Evolutionary conservation across 2,113 vertebrate species (phyloP), one percentile per base, ranked within the genome.

Genomic region (Oncorhynchus kisutch): DNA sequence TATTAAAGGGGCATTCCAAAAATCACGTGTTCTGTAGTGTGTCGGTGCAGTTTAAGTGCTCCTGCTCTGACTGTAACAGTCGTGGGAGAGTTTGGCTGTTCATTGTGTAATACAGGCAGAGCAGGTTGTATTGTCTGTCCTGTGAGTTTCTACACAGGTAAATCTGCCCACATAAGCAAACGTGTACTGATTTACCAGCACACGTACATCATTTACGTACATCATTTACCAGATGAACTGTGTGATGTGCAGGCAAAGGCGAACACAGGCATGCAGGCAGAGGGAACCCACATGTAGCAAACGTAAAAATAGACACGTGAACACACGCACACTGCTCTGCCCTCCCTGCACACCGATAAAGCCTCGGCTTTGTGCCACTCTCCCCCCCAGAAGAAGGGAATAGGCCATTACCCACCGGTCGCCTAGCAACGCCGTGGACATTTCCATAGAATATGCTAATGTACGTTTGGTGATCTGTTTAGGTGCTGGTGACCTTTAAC

Each of bases 361-460:
- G n/a, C 59, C 59, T 16, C 2, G 3, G 76, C 71, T 76, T 76
- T 85, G 75, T 81, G 73, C 48, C 48, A 51, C 22, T 59, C 7
- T 9, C 71, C 78, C 73, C 27, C 74, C 76, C 48, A 79, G 54
- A 24, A 59, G 70, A 76, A 75, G 76, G 74, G 78, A 81, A 74
- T 85, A 77, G 79, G 75, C 81, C 60, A 54, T 48, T 73, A 65
- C 77, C 67, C 18, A 31, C 25, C 48, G 22, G 84, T 83, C 79
- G 81, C 84, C 54, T 73, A 49, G 84, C 74, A 86, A 86, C 81
- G 72, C 45, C 67, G 78, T 72, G 71, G 79, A 74, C 71, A 86
- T 86, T 86, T 86, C 79, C 84, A 86, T 83, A 83, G 73, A 75
- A 79, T 79, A 86, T 86, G 81, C 76, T 85, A 83, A 85, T 83